Evolutionary conservation across 1,140 invertebrate species (phyloP), one percentile per base, ranked within the genome.

Genomic region (Cyclargus thomasi): DNA sequence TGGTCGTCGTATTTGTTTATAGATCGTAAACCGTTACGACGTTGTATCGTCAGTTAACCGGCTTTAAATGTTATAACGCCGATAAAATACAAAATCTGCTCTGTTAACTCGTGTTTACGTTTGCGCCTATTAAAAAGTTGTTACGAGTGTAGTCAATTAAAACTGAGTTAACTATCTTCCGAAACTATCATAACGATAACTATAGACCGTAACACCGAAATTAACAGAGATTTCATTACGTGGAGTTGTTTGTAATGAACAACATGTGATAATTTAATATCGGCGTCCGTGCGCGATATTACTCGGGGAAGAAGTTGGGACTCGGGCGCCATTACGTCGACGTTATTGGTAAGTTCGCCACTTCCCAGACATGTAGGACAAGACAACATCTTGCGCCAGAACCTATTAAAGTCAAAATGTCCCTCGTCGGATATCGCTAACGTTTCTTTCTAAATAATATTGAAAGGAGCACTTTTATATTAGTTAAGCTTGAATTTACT

Each of bases 1-100:
- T 88, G 81, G 81, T 76, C 79, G 82, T 90, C 82, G 84, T 79
- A 81, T 89, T 81, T 84, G 87, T 90, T 90, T 90, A 88, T 87
- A 80, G 85, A 77, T 82, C 85, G 73, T 90, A 90, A 90, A 88
- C 73, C 71, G 83, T 85, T 80, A 84, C 78, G 83, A 79, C 79
- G 78, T 76, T 83, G 81, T 83, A 85, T 87, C 82, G 82, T 81
- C 78, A 82, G 83, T 83, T 85, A 86, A 86, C 85, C 81, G 81
- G 78, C 80, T 81, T 73, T 76, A 71, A 83, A 83, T 71, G 75
- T 87, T 87, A 90, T 79, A 72, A 71, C 72, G 70, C 66, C 83
- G 79, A 71, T 87, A 85, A 88, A 87, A 76, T 73, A 79, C 79
- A 78, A 80, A 85, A 81, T 57, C 53, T 0, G 17, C 21, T 55